A percentile compares a stretch with the other conserved stretches of the same genome.
These are phyloP conservation scores for Ormyrus nitidulus DNA, from an alignment of 2,888 invertebrate genomes.

Conservation along the genomic window DNA sequence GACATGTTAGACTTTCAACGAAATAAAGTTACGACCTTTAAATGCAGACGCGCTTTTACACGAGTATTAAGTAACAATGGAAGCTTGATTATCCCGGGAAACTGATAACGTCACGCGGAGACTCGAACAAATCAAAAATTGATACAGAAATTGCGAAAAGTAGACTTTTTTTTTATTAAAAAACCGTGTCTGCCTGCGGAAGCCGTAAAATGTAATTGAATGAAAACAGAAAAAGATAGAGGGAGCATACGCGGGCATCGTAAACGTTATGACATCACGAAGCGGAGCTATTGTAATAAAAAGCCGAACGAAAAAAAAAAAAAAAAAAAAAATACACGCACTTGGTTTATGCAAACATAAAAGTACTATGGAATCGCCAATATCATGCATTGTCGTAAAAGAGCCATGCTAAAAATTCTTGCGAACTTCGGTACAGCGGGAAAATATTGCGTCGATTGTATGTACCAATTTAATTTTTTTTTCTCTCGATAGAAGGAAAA, in stretches of 20 bases:
- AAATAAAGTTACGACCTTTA: too few species aligned
- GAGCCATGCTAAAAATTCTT: constrained; percentile 17
- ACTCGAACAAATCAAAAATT: background rate
- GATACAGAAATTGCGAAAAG: background rate
- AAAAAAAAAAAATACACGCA: constrained; percentile 25
- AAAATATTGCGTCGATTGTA: constrained; percentile 8
- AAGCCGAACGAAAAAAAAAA: constrained; percentile 27
- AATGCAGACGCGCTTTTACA: too few species aligned
- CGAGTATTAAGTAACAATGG: too few species aligned
- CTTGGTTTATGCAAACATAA: constrained; percentile 60
- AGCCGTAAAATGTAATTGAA: constrained; percentile 21
- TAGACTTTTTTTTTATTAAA: too few species aligned
- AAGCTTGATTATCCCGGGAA: too few species aligned
- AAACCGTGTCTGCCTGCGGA: too few species aligned
- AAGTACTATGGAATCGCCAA: constrained; percentile 49
- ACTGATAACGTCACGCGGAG: background rate
- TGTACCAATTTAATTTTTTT: background rate
- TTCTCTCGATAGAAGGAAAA: too few species aligned
- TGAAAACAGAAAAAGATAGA: constrained; percentile 28
- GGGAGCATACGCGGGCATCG: constrained; percentile 22
- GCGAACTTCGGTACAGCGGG: background rate
- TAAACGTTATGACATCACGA: constrained; percentile 42
- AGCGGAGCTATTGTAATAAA: constrained; percentile 34
- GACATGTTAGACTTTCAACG: too few species aligned
- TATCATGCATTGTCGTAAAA: constrained; percentile 30